Conservation (phyloP, 2,797 vertebrate genomes). For the Poecilia picta region DNA sequence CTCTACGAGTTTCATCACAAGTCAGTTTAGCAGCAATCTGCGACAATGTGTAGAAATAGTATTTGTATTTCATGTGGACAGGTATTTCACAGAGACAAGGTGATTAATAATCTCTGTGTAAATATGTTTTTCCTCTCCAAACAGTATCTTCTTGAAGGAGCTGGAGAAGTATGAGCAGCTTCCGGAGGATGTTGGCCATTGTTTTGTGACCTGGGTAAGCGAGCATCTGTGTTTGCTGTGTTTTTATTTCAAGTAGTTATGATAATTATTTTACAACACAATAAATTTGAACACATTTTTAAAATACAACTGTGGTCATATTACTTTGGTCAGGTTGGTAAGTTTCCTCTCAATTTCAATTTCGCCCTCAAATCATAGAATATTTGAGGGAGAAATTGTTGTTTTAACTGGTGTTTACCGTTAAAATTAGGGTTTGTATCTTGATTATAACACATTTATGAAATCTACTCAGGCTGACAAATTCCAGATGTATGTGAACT, state of each 20-base stretch:
- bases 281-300: background rate
- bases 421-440: background rate
- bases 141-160: slow-evolving; percentile 96
- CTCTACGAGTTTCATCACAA: slow-evolving; percentile 97
- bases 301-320: no score
- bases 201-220: slow-evolving; percentile 98
- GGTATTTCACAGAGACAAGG: background rate
- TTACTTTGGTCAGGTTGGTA: no score
- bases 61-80: background rate
- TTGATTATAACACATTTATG: slow-evolving; percentile 14
- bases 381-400: background rate
- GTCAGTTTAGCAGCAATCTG: slow-evolving; percentile 55
- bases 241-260: background rate
- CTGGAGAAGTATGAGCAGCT: slow-evolving; percentile 98
- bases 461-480: slow-evolving; percentile 89
- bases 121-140: slow-evolving; percentile 24
- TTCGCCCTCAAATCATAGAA: background rate
- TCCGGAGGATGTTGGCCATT: slow-evolving; percentile 97
- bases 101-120: no score
- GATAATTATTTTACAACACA: background rate
- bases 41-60: fast-evolving
- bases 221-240: background rate
- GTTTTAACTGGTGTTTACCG: background rate
- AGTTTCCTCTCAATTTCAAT: no score
- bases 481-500: slow-evolving; percentile 99